These are phyloP conservation scores for Lithobius niger DNA, from an alignment of 1,140 invertebrate genomes.

Conservation along the genomic window DNA sequence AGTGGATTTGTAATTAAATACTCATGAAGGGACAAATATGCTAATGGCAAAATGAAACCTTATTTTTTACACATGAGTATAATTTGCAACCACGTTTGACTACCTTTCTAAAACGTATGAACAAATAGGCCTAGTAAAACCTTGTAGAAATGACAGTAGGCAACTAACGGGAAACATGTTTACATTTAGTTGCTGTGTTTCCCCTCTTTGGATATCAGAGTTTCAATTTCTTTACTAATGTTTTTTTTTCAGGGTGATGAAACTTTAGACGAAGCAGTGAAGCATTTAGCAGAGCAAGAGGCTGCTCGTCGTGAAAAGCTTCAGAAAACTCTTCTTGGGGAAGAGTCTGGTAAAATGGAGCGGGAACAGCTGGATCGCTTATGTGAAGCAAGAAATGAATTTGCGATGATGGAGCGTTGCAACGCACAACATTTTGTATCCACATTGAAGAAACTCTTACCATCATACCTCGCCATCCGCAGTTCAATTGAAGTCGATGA, in stretches of 20 bases:
- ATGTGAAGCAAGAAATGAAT: conserved; percentile 42
- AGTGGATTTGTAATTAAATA: too few species aligned
- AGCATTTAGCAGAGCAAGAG: conserved; percentile 17
- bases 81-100: too few species aligned
- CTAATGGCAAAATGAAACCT: too few species aligned
- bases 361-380: conserved; percentile 18
- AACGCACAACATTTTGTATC: conserved; percentile 62
- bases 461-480: conserved; percentile 49
- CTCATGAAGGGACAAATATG: too few species aligned
- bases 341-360: conserved; percentile 20
- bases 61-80: too few species aligned
- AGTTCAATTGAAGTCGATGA: conserved; percentile 75
- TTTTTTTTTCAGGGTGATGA: conserved; percentile 20
- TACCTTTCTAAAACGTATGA: too few species aligned
- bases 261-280: conserved; percentile 20
- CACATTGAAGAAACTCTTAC: conserved; percentile 53
- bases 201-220: too few species aligned
- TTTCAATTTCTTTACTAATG: too few species aligned
- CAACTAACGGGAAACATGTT: too few species aligned
- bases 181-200: too few species aligned
- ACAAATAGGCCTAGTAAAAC: too few species aligned
- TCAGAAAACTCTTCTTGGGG: conserved; percentile 36
- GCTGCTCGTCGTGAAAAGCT: conserved; percentile 44
- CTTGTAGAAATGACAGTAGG: too few species aligned
- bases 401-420: conserved; percentile 56